Evolutionary conservation across 2,888 invertebrate genomes (phyloP), one percentile per base, ranked within the genome.

Genomic region (Ecdyonurus torrentis): DNA sequence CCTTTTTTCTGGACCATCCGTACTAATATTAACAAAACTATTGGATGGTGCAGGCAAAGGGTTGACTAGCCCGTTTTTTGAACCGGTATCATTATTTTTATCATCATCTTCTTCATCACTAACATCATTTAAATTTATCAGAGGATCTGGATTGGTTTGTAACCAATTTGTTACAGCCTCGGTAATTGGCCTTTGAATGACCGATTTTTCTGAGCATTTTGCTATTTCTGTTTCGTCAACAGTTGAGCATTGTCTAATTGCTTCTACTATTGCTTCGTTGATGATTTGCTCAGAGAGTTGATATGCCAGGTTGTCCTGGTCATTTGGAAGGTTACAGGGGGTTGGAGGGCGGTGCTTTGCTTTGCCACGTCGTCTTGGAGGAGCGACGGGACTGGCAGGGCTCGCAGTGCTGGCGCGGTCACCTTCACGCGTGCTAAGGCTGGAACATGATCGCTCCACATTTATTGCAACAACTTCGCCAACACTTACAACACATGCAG

Each of bases 81-180:
- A 71, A 74, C 67, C 68, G 67, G 67, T 65, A 60, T 53, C 59
- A 23, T 58, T 59, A 63, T 59, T 60, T 20, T 58, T 63, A 58
- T 59, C 58, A n/a, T 65, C 63, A 58, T 65, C 63, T 23, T 63
- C 66, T 24, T 53, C 58, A 23, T 66, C 66, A 58, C 64, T 64
- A 5, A 65, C 64, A 23, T 64, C 61, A 25, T 65, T 64, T 50
- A 58, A 66, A 7, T 59, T 63, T 15, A 66, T 66, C 63, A 75
- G 73, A n/a, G 74, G 64, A 64, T 75, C 73, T 1, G 74, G 73
- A 20, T 73, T 69, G 75, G 66, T 73, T 59, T 74, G 73, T 67
- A 83, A 75, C 83, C 83, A 83, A 63, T 80, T 78, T 60, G 76
- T 80, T 1, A 83, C 83, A 1, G 83, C 83, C 59, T 78, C 74